Evolutionary conservation across 2,888 invertebrate species (phyloP).

Genomic region (Pseudococcus longispinus): DNA sequence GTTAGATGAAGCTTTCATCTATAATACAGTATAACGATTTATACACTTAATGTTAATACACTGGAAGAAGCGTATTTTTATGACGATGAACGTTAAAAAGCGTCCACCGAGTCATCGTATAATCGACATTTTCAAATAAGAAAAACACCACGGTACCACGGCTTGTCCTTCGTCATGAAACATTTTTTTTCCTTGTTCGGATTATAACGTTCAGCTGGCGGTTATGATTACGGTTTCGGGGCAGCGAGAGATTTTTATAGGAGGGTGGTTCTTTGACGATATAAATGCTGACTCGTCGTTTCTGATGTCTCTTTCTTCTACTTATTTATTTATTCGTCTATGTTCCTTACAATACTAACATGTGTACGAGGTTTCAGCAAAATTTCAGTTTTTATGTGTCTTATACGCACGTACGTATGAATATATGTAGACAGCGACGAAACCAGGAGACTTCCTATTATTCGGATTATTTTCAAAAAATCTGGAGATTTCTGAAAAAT

Average conservation of each 20-base stretch:
- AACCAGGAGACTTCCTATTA: no score
- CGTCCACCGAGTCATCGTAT: conserved; percentile 3
- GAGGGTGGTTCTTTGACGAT: background rate
- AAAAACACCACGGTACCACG: background rate
- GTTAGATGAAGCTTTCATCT: conserved; percentile 3
- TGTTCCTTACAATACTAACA: background rate
- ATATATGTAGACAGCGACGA: no score
- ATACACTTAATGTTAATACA: conserved; percentile 10
- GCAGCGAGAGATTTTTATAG: background rate
- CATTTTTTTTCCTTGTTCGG: background rate
- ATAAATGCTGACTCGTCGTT: conserved; percentile 7
- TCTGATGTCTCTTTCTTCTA: background rate
- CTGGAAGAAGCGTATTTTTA: conserved; percentile 15
- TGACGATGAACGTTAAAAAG: background rate
- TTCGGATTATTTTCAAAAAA: no score
- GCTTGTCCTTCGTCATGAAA: background rate
- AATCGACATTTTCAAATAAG: conserved; percentile 28
- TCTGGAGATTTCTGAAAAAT: no score
- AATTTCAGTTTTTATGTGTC: no score
- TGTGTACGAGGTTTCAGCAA: background rate
- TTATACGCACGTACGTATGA: no score
- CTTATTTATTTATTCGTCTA: background rate
- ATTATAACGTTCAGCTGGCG: background rate
- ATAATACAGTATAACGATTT: background rate
- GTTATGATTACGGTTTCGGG: background rate